phyloP scores from a whole-genome alignment of 53 echinoderm and acorn worm genomes.

The Glandiceps talaboti region DNA sequence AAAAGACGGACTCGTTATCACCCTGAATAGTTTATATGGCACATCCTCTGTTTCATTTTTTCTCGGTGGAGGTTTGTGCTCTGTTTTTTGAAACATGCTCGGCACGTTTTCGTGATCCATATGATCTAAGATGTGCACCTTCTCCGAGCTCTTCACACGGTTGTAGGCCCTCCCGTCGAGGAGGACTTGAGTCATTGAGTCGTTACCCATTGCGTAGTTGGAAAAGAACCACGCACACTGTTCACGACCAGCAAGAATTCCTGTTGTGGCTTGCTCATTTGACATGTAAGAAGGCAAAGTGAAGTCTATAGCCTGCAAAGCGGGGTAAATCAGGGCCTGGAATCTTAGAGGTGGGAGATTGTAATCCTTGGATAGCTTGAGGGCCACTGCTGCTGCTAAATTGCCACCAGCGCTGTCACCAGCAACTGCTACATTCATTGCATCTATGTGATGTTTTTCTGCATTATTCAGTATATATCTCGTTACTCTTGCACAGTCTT shows the following conservation, averaged over 20 bases:
- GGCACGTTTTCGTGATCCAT: not conserved
- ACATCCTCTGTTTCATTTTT: not conserved
- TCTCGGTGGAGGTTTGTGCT: constrained; percentile 2
- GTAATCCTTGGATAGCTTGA: constrained; percentile 20
- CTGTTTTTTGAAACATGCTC: not conserved
- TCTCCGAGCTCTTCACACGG: constrained; percentile 7
- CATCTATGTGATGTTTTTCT: constrained; percentile 35
- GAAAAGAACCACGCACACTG: constrained; percentile 13
- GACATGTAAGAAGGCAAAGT: not conserved
- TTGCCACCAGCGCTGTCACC: constrained; percentile 82
- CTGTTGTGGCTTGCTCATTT: constrained; percentile 2
- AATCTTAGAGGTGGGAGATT: constrained; percentile 36
- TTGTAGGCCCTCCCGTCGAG: not conserved
- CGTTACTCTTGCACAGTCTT: constrained; percentile 36
- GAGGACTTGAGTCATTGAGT: not conserved
- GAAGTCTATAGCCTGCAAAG: constrained; percentile 22
- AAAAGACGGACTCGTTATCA: not conserved
- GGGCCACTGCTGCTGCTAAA: constrained; percentile 42
- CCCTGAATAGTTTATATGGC: not conserved
- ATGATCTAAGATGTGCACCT: not conserved
- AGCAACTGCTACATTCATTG: constrained; percentile 35
- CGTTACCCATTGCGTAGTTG: constrained; percentile 14
- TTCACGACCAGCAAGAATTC: constrained; percentile 7
- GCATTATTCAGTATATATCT: constrained; percentile 47
- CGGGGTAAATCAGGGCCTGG: constrained; percentile 59